Conservation (phyloP, 2,888 invertebrate genomes). For the Alviniconcha strummeri region DNA sequence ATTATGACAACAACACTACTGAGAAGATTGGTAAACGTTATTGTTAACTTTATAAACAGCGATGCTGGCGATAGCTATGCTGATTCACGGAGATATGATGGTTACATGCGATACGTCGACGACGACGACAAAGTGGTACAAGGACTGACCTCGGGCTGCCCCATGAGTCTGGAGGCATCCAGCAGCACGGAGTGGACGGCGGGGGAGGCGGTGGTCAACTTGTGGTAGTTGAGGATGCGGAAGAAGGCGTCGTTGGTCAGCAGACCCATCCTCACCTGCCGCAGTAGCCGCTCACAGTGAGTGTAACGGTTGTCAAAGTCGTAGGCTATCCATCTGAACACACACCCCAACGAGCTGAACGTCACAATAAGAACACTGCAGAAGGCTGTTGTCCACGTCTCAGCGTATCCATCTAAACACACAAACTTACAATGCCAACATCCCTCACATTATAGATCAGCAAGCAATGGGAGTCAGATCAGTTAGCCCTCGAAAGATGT, state of each 20-base stretch:
- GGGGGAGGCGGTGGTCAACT: constrained; percentile 27
- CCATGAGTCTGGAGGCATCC: constrained; percentile 20
- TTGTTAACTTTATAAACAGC: too few species aligned
- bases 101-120: too few species aligned
- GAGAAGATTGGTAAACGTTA: too few species aligned
- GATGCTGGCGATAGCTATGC: too few species aligned
- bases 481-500: too few species aligned
- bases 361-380: too few species aligned
- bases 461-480: too few species aligned
- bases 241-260: constrained; percentile 33
- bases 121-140: neutral
- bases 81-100: too few species aligned
- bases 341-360: neutral
- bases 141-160: constrained; percentile 20
- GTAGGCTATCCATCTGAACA: constrained; percentile 30
- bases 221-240: constrained; percentile 34
- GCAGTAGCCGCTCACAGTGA: constrained; percentile 25
- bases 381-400: too few species aligned
- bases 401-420: neutral
- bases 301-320: constrained; percentile 24
- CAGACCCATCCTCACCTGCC: constrained; percentile 29
- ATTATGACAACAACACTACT: too few species aligned
- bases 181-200: constrained; percentile 27
- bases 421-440: neutral
- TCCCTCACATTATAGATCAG: neutral